Evolutionary conservation across 2,113 vertebrate genomes (phyloP).

Genomic region (Nerophis ophidion): DNA sequence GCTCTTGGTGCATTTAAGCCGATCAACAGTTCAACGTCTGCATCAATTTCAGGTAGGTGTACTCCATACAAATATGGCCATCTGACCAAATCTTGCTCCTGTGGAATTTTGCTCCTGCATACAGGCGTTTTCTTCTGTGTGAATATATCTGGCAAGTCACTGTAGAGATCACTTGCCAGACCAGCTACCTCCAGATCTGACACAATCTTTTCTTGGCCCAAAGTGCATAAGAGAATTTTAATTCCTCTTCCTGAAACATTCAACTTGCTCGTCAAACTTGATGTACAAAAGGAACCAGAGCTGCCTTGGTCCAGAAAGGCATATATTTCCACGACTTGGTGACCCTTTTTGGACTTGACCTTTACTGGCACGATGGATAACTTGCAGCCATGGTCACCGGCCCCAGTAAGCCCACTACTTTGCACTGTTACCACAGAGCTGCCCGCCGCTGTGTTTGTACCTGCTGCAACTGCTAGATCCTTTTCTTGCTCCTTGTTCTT

Average conservation of each 20-base stretch:
- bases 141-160: not conserved
- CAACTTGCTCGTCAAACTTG: too few species aligned
- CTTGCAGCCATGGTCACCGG: too few species aligned
- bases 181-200: not conserved
- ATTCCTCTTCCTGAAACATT: too few species aligned
- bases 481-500: too few species aligned
- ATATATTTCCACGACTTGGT: too few species aligned
- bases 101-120: not conserved
- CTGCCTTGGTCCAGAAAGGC: too few species aligned
- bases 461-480: too few species aligned
- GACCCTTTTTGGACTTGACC: not conserved
- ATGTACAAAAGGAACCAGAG: too few species aligned
- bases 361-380: not conserved
- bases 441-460: too few species aligned
- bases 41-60: not conserved
- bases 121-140: not conserved
- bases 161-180: not conserved
- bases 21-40: not conserved
- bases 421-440: not conserved
- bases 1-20: not conserved
- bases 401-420: not conserved
- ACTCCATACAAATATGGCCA: not conserved
- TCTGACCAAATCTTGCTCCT: not conserved
- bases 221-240: not conserved
- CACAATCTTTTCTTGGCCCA: not conserved